Percentiles rank a stretch among this genome's conserved stretches.
Conservation (phyloP, 2,113 vertebrate genomes). For the Chlorodrepanis virens region DNA sequence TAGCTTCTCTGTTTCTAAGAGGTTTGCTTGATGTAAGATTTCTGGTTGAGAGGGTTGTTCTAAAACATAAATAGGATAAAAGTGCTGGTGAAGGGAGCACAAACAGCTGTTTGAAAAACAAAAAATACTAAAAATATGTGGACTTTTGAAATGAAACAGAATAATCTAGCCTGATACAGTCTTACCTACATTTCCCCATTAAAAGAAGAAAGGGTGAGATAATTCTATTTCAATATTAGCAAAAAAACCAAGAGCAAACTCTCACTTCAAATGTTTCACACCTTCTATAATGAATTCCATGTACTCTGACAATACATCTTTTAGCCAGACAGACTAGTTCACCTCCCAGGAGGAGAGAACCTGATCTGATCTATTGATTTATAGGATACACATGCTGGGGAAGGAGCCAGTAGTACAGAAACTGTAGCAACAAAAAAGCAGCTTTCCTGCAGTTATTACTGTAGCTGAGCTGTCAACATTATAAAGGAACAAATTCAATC, state of each 20-base stretch:
- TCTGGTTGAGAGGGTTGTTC: constrained; percentile 82
- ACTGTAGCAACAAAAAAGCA: not conserved
- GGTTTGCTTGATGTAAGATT: constrained; percentile 78
- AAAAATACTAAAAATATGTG: not conserved
- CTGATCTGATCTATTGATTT: not conserved
- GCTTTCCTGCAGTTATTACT: not conserved
- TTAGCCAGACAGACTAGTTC: not conserved
- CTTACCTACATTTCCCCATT: not conserved
- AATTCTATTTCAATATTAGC: not conserved
- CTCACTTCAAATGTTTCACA: not conserved
- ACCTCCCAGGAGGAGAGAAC: not conserved
- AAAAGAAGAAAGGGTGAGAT: not conserved
- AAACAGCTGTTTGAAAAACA: not conserved
- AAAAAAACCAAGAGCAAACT: not conserved
- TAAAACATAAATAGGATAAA: constrained; percentile 71
- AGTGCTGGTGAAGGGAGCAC: not conserved
- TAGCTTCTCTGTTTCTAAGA: constrained; percentile 86
- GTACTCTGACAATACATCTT: not conserved
- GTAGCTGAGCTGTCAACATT: not conserved
- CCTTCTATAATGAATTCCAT: not conserved
- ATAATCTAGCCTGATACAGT: not conserved
- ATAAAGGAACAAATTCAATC: not conserved
- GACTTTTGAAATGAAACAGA: not conserved
- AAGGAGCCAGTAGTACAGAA: not conserved
- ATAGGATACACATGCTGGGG: not conserved